These are phyloP conservation scores for Cynodonichthys magdalenae DNA, from an alignment of 2,797 vertebrate species.

Conservation along the genomic window DNA sequence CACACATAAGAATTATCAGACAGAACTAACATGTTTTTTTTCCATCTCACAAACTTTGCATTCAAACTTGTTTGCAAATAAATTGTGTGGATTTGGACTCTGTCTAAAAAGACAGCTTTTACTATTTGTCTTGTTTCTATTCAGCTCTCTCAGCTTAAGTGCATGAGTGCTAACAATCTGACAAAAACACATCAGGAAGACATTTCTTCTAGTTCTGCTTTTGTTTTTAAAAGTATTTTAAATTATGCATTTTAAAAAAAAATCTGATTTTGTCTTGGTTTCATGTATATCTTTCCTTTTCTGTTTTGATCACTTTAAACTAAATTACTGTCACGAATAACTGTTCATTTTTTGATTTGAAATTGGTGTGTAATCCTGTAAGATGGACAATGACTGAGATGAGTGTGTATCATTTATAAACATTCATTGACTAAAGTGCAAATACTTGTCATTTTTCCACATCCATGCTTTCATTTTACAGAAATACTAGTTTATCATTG, in stretches of 20 bases:
- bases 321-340: neutral
- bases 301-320: slow-evolving; percentile 25
- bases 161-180: neutral
- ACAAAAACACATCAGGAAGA: neutral
- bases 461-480: slow-evolving; percentile 44
- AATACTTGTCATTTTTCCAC: slow-evolving; percentile 20
- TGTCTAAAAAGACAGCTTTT: slow-evolving; percentile 16
- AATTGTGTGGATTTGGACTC: slow-evolving; percentile 17
- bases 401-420: slow-evolving; percentile 29
- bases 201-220: neutral
- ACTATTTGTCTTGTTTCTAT: neutral
- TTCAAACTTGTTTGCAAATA: slow-evolving; percentile 23
- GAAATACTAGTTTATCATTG: slow-evolving; percentile 44
- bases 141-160: neutral
- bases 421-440: slow-evolving; percentile 29
- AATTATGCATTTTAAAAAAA: slow-evolving; percentile 46
- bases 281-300: slow-evolving; percentile 10
- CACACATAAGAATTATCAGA: slow-evolving; percentile 35
- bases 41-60: slow-evolving; percentile 2
- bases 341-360: slow-evolving; percentile 10
- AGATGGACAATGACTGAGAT: neutral
- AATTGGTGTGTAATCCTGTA: slow-evolving; percentile 15
- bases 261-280: too few species aligned
- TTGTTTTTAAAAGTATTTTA: neutral
- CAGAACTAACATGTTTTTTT: slow-evolving; percentile 4